phyloP scores from a whole-genome alignment of 2,888 invertebrate genomes.

The Drosophila yooni region DNA sequence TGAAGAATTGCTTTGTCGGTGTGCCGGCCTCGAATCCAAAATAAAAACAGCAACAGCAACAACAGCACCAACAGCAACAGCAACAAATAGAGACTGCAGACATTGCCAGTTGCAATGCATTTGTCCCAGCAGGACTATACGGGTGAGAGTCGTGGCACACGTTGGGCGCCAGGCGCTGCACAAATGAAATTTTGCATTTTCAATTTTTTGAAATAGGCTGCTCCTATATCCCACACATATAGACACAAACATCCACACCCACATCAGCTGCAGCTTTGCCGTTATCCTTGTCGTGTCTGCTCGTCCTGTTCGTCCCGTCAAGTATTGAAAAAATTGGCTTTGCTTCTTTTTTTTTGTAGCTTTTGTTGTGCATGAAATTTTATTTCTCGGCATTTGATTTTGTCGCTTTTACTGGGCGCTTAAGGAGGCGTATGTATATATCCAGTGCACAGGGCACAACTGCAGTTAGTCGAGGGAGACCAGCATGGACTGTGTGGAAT shows the following conservation, averaged over 20 bases:
- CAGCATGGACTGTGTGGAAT: background rate
- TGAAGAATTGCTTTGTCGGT: constrained; percentile 80
- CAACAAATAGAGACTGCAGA: constrained; percentile 40
- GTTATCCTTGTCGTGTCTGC: constrained; percentile 44
- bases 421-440: constrained; percentile 33
- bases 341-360: constrained; percentile 56
- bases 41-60: constrained; percentile 43
- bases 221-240: constrained; percentile 50
- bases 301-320: constrained; percentile 32
- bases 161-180: constrained; percentile 49
- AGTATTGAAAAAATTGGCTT: constrained; percentile 56
- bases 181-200: constrained; percentile 81
- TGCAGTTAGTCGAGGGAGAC: constrained; percentile 51
- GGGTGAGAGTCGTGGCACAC: constrained; percentile 19
- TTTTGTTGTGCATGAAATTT: constrained; percentile 68
- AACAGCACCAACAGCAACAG: constrained; percentile 2
- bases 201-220: constrained; percentile 80
- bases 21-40: constrained; percentile 54
- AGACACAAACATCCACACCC: constrained; percentile 1
- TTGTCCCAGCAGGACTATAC: constrained; percentile 28
- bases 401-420: constrained; percentile 62
- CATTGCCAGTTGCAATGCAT: constrained; percentile 57
- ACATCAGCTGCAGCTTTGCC: constrained; percentile 31
- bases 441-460: constrained; percentile 49
- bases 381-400: constrained; percentile 80